These are phyloP conservation scores for Amaurobius ferox DNA, from an alignment of 2,888 invertebrate species.

Conservation along the genomic window DNA sequence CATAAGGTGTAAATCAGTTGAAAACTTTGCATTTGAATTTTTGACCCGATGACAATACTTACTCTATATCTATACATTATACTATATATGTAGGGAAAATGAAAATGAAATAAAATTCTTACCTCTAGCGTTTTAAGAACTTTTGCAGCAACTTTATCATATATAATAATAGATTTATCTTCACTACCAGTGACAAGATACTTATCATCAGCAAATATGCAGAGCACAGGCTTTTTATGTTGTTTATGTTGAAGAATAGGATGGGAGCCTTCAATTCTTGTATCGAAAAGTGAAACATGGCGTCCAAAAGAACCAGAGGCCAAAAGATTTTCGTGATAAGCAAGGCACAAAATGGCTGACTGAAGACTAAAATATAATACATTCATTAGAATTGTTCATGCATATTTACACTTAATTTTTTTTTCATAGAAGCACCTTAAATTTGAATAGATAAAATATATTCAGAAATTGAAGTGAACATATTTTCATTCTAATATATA, in stretches of 20 bases:
- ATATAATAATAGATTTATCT: constrained; percentile 54
- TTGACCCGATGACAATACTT: too few species aligned
- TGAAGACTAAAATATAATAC: constrained; percentile 34
- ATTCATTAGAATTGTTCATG: background rate
- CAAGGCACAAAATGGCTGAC: constrained; percentile 65
- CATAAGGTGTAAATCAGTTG: too few species aligned
- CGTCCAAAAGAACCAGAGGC: constrained; percentile 55
- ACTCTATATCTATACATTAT: too few species aligned
- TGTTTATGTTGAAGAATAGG: constrained; percentile 42
- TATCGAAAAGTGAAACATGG: constrained; percentile 53
- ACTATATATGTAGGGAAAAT: too few species aligned
- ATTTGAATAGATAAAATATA: too few species aligned
- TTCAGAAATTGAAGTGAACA: too few species aligned
- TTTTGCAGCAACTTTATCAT: constrained; percentile 58
- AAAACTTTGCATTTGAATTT: too few species aligned
- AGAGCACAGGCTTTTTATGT: constrained; percentile 67
- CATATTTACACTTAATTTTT: too few species aligned
- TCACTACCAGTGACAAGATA: constrained; percentile 67
- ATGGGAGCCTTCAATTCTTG: constrained; percentile 20
- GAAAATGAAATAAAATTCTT: too few species aligned
- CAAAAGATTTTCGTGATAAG: constrained; percentile 23
- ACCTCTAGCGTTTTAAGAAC: constrained; percentile 32
- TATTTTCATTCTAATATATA: too few species aligned
- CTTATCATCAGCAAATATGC: constrained; percentile 57
- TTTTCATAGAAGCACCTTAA: too few species aligned